A percentile compares a stretch with the other conserved stretches of the same genome.
These are phyloP conservation scores for Drosophila engyochracea DNA, from an alignment of 2,888 invertebrate species.

Conservation along the genomic window DNA sequence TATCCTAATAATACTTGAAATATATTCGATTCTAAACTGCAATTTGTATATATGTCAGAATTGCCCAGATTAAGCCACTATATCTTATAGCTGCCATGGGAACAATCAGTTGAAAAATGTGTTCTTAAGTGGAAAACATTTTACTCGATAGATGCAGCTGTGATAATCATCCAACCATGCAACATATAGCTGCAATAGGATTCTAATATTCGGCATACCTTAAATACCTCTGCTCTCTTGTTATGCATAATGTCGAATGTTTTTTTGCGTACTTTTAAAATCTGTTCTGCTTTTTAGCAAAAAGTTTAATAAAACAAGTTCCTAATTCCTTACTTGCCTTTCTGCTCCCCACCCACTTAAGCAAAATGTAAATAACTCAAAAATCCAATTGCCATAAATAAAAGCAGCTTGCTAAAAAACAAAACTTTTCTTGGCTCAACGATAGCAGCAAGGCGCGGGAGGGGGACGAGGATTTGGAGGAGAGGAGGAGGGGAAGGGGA, in stretches of 20 bases:
- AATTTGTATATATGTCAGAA: not conserved
- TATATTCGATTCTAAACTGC: not conserved
- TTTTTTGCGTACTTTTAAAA: slow-evolving; percentile 25
- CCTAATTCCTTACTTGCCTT: slow-evolving; percentile 6
- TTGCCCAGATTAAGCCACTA: not conserved
- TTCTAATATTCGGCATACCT: not conserved
- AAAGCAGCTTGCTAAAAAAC: slow-evolving; percentile 48
- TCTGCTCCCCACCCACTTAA: not conserved
- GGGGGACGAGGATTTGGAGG: not conserved
- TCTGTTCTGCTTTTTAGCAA: slow-evolving; percentile 2
- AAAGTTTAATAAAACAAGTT: slow-evolving; percentile 34
- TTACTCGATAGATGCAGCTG: not conserved
- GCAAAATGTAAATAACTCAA: slow-evolving; percentile 53
- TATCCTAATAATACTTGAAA: not conserved
- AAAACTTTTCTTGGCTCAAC: slow-evolving; percentile 40
- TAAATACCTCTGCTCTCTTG: not conserved
- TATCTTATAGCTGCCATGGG: not conserved
- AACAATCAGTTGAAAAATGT: not conserved
- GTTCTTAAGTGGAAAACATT: not conserved
- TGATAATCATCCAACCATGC: not conserved
- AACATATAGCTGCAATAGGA: not conserved
- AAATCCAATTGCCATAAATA: slow-evolving; percentile 79
- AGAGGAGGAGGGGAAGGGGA: no score
- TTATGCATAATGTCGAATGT: not conserved
- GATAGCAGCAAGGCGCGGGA: not conserved